Evolutionary conservation across 1,140 invertebrate genomes (phyloP).

Genomic region (Anastrepha ludens): DNA sequence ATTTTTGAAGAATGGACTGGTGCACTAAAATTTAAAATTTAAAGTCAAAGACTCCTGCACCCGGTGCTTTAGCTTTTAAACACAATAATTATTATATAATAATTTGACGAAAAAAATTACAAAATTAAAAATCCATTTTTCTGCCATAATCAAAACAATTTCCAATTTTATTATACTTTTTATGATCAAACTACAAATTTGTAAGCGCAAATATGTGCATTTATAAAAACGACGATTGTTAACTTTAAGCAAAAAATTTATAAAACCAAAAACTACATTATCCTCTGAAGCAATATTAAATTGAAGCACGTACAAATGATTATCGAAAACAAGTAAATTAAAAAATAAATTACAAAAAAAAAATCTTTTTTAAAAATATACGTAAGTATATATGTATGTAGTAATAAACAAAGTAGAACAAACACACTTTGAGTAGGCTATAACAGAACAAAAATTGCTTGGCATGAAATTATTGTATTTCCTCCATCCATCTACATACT

Average conservation of each 20-base stretch:
- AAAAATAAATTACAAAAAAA: background rate
- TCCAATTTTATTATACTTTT: conserved; percentile 21
- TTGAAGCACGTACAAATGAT: background rate
- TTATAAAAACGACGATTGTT: background rate
- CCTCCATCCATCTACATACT: too few species aligned
- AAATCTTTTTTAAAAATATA: background rate
- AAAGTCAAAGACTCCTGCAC: too few species aligned
- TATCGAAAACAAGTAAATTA: conserved; percentile 8
- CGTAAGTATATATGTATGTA: background rate
- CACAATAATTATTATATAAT: too few species aligned
- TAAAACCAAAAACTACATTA: background rate
- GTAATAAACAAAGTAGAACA: background rate
- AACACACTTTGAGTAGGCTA: background rate
- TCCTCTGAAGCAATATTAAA: background rate
- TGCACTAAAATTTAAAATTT: too few species aligned
- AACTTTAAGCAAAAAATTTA: background rate
- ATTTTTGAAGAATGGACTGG: too few species aligned
- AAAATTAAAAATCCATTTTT: background rate
- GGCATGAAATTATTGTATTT: too few species aligned
- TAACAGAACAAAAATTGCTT: background rate
- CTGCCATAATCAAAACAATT: conserved; percentile 35
- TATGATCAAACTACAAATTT: conserved; percentile 26
- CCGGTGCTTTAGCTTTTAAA: too few species aligned
- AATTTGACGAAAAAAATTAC: too few species aligned
- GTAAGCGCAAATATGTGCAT: background rate